Evolutionary conservation across 2,797 vertebrate genomes (phyloP), one percentile per base, ranked within the genome.

Genomic region (Carapus acus): DNA sequence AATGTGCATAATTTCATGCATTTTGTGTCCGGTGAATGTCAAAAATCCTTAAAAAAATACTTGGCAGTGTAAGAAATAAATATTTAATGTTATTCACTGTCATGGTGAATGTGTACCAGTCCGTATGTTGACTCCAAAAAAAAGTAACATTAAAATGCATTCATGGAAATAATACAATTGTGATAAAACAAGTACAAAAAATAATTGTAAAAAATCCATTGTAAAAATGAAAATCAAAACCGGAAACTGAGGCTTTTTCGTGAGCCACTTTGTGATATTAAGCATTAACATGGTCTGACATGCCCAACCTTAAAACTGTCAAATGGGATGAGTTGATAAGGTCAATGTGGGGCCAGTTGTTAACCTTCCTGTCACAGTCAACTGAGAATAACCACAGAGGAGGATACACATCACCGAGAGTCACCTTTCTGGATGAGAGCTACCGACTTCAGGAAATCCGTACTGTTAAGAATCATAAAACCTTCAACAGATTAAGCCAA

Each of bases 1-100:
- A 82, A 80, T 27, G 59, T 67, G 73, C 77, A 78, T 73, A 67
- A 69, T 59, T 69, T 73, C 9, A 27, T 66, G 70, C 73, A 72
- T 50, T 69, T 42, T 64, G 37, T 49, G 19, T 11, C 12, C 15
- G 24, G 24, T 27, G 24, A 27, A 27, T 4, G 5, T 27, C 24
- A 27, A 27, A n/a, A n/a, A 27, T 27, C 24, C 24, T 27, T 27
- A 27, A 9, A 27, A 27, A 27, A 27, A 27, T 27, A 27, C 24
- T 27, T 5, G 4, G 24, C 13, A 57, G 38, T n/a, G 43, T 64
- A 67, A 55, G 53, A 62, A 73, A 66, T 61, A 50, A 58, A 71
- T 71, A 68, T 69, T 77, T 67, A 76, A 58, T 78, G 34, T 12
- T 21, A 42, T 65, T 68, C 19, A 51, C 21, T 45, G n/a, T n/a